phyloP scores from a whole-genome alignment of 2,888 invertebrate species.

The Dione juno region DNA sequence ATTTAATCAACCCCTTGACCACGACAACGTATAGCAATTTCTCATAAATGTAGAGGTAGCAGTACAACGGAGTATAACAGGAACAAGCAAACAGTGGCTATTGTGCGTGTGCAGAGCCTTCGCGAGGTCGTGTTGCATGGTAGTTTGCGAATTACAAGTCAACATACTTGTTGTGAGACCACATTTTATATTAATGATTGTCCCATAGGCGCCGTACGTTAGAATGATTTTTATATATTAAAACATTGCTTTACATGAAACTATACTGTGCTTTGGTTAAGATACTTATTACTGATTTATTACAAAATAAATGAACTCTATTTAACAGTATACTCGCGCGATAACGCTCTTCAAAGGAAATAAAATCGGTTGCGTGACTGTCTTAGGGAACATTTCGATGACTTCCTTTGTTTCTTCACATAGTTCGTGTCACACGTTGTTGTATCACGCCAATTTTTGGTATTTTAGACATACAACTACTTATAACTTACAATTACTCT shows the following conservation, averaged over 20 bases:
- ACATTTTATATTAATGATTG: slow-evolving; percentile 46
- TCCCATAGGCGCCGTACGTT: neutral
- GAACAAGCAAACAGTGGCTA: slow-evolving; percentile 64
- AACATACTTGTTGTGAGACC: slow-evolving; percentile 62
- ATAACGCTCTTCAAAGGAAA: slow-evolving; percentile 36
- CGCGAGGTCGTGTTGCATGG: slow-evolving; percentile 63
- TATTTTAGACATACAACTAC: slow-evolving; percentile 32
- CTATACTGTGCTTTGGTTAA: neutral
- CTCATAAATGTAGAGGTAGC: slow-evolving; percentile 55
- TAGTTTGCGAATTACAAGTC: slow-evolving; percentile 65
- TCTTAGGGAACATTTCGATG: slow-evolving; percentile 70
- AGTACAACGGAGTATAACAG: slow-evolving; percentile 49
- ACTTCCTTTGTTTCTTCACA: slow-evolving; percentile 75
- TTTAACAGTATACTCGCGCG: slow-evolving; percentile 27
- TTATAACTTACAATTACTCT: slow-evolving; percentile 29
- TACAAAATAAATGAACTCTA: slow-evolving; percentile 28
- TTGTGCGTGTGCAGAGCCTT: slow-evolving; percentile 70
- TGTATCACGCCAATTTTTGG: slow-evolving; percentile 46
- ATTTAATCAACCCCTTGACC: slow-evolving; percentile 66
- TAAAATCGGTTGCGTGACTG: slow-evolving; percentile 67
- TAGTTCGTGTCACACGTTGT: slow-evolving; percentile 59
- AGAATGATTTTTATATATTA: neutral
- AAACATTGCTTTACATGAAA: neutral
- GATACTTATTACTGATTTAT: slow-evolving; percentile 11
- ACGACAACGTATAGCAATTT: slow-evolving; percentile 61